A percentile compares a stretch with the other conserved stretches of the same genome.
phyloP scores from a whole-genome alignment of 2,113 vertebrate genomes.

The Vicugna pacos region DNA sequence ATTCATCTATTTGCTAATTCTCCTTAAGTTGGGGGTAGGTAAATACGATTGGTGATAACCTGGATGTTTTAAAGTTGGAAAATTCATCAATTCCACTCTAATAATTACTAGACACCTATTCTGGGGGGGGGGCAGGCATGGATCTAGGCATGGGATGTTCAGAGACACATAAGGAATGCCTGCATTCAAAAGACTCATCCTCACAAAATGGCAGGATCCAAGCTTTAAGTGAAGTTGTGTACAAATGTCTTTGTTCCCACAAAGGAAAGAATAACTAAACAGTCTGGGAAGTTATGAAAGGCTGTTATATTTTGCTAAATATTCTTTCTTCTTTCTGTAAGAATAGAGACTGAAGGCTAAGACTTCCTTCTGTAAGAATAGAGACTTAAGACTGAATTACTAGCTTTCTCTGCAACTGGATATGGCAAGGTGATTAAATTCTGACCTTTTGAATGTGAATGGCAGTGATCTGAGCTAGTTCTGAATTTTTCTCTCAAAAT shows the following conservation, averaged over 20 bases:
- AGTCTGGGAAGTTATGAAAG: neutral
- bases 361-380: neutral
- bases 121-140: neutral
- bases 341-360: neutral
- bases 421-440: neutral
- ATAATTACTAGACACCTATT: neutral
- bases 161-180: neutral
- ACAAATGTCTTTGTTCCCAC: neutral
- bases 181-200: neutral
- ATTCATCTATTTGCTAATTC: neutral
- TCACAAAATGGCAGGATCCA: neutral
- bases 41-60: neutral
- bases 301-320: neutral
- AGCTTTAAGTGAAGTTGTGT: neutral
- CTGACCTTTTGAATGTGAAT: neutral
- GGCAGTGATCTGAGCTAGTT: neutral
- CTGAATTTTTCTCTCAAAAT: neutral
- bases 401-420: neutral
- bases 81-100: neutral
- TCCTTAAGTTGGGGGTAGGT: neutral
- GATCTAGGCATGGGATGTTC: neutral
- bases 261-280: neutral
- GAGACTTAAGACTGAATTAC: neutral
- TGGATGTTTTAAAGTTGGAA: constrained; percentile 10
- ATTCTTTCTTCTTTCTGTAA: neutral